Conservation (phyloP, 2,113 vertebrate genomes). For the Edolisoma coerulescens region DNA sequence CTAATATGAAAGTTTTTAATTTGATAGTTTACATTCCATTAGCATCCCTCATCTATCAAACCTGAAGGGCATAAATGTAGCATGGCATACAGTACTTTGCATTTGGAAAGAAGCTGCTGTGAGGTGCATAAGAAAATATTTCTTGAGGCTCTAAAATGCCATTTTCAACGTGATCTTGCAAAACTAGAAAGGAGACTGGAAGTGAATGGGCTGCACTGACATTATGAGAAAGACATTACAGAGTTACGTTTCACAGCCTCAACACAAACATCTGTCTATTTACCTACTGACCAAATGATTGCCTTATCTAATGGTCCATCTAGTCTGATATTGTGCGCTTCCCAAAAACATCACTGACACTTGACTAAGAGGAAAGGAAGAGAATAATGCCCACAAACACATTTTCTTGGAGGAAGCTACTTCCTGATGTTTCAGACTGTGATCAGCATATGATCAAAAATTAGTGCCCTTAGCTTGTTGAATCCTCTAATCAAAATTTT, state of each 20-base stretch:
- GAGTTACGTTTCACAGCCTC: neutral
- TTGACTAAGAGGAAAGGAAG: neutral
- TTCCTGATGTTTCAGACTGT: neutral
- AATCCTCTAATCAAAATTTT: neutral
- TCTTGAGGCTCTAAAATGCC: neutral
- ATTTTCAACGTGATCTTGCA: neutral
- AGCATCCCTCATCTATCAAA: constrained; percentile 56
- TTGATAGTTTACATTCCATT: constrained; percentile 71
- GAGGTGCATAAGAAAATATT: constrained; percentile 47
- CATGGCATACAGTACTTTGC: constrained; percentile 23
- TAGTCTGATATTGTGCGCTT: neutral
- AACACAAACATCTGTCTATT: neutral
- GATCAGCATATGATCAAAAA: neutral
- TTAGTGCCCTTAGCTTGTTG: neutral
- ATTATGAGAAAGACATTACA: neutral
- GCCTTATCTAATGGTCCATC: constrained; percentile 4
- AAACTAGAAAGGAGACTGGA: neutral
- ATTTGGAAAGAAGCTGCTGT: neutral
- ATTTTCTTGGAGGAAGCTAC: neutral
- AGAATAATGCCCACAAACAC: neutral
- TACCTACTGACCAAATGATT: neutral
- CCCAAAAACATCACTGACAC: neutral
- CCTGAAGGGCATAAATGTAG: constrained; percentile 55
- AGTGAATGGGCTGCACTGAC: neutral
- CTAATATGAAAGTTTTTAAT: constrained; percentile 66